Conservation (phyloP, 2,113 vertebrate genomes). For the Mystacornis crossleyi region DNA sequence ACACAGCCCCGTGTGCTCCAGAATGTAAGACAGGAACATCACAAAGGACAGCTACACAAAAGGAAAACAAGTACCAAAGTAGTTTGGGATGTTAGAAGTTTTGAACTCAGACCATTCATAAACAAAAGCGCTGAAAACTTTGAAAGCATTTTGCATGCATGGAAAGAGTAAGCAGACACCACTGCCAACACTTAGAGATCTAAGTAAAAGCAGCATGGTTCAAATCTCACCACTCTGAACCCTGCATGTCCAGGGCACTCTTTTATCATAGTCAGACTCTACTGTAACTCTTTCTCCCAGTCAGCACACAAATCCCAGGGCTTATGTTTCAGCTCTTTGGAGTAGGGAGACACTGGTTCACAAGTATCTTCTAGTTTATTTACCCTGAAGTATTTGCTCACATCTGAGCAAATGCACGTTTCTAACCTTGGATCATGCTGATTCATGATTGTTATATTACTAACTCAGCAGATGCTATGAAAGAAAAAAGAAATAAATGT, state of each 20-base stretch:
- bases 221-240: neutral
- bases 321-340: neutral
- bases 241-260: neutral
- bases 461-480: neutral
- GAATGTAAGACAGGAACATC: neutral
- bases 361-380: neutral
- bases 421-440: neutral
- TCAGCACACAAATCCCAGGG: neutral
- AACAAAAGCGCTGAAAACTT: neutral
- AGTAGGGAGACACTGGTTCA: neutral
- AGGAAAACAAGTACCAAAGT: conserved; percentile 24
- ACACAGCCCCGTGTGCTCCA: neutral
- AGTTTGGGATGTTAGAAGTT: neutral
- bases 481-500: neutral
- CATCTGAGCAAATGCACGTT: neutral
- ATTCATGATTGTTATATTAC: neutral
- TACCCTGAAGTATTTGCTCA: neutral
- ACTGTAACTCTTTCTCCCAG: neutral
- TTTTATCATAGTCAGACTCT: neutral
- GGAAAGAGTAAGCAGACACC: neutral
- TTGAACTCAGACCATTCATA: neutral
- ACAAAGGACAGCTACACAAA: conserved; percentile 9
- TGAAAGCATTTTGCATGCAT: neutral
- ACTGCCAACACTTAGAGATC: neutral
- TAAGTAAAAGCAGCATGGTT: neutral